A percentile compares a stretch with the other conserved stretches of the same genome.
Evolutionary conservation across 2,797 vertebrate genomes (phyloP).

Genomic region (Typhlichthys subterraneus): DNA sequence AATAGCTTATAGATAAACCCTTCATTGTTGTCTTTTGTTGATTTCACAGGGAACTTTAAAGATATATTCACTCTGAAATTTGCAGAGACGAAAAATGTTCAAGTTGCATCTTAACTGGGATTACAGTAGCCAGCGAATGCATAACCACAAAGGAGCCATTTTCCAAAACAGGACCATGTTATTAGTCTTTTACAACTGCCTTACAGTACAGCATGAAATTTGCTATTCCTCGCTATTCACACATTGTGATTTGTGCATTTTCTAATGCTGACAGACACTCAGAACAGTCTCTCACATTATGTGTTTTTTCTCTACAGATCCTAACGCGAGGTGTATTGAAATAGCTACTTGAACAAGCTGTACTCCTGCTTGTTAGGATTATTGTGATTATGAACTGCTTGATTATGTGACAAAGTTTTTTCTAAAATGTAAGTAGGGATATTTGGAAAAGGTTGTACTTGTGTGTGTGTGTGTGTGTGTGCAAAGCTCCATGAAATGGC

Average conservation of each 20-base stretch:
- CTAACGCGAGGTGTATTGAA: constrained; percentile 10
- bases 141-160: constrained; percentile 27
- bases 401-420: neutral
- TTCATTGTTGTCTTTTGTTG: constrained; percentile 56
- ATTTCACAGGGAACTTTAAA: constrained; percentile 49
- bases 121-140: constrained; percentile 43
- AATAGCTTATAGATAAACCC: constrained; percentile 46
- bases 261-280: neutral
- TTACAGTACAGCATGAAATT: constrained; percentile 2
- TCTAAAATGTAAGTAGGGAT: neutral
- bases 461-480: no score
- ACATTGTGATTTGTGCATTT: no score
- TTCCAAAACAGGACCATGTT: constrained; percentile 18
- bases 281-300: constrained; percentile 1
- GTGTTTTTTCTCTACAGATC: constrained; percentile 1
- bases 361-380: constrained; percentile 12
- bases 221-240: constrained; percentile 10
- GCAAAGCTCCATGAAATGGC: neutral
- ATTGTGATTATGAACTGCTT: constrained; percentile 9
- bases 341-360: constrained; percentile 12
- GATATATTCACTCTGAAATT: constrained; percentile 50
- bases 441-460: neutral
- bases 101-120: constrained; percentile 53
- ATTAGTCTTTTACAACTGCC: constrained; percentile 13
- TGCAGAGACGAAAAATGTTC: constrained; percentile 40